Evolutionary conservation across 2,888 invertebrate species (phyloP).

Genomic region (Hydriomena furcata): DNA sequence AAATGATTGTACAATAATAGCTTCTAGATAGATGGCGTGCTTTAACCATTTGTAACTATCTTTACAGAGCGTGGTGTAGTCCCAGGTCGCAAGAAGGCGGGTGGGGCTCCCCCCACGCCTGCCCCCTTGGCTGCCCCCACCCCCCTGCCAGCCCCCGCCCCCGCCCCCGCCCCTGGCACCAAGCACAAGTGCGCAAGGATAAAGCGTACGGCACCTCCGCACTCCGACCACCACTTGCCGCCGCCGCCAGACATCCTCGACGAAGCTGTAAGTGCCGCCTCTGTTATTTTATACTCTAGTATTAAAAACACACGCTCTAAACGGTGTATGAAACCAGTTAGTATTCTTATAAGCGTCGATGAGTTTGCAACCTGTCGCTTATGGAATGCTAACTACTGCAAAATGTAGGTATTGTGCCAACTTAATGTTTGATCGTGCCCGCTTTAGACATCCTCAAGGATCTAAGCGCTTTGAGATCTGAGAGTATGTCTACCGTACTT

Average conservation of each 20-base stretch:
- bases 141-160: constrained; percentile 39
- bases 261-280: constrained; percentile 56
- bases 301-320: too few species aligned
- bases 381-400: too few species aligned
- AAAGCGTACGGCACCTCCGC: constrained; percentile 65
- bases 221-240: constrained; percentile 77
- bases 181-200: constrained; percentile 71
- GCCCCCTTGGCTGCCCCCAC: constrained; percentile 33
- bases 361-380: too few species aligned
- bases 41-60: constrained; percentile 33
- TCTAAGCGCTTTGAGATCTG: too few species aligned
- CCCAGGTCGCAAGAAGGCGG: constrained; percentile 45
- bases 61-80: constrained; percentile 30
- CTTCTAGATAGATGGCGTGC: too few species aligned
- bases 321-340: too few species aligned
- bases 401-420: too few species aligned
- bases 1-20: too few species aligned
- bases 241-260: constrained; percentile 76
- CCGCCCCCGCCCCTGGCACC: constrained; percentile 42
- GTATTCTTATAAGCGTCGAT: too few species aligned
- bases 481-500: too few species aligned
- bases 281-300: background rate
- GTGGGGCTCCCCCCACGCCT: constrained; percentile 38
- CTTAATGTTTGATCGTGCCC: too few species aligned
- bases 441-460: too few species aligned